Conservation (phyloP, 2,888 invertebrate genomes). For the Opisthograptis luteolata region DNA sequence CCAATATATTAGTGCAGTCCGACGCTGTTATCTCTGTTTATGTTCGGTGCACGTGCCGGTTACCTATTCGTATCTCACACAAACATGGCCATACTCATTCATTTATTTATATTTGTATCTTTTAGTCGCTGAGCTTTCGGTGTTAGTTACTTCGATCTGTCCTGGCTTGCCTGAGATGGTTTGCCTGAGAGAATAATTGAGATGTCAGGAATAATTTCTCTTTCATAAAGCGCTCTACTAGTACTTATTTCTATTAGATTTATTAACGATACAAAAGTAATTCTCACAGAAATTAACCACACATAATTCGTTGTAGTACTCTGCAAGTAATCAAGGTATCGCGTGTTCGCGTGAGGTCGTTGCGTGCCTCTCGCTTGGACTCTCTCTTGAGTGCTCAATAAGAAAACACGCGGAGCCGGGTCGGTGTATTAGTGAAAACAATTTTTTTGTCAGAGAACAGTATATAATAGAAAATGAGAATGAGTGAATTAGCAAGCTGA, state of each 20-base stretch:
- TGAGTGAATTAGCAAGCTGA: too few species aligned
- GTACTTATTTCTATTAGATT: neutral
- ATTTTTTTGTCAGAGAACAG: too few species aligned
- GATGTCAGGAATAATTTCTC: too few species aligned
- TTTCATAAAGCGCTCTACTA: too few species aligned
- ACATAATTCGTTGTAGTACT: constrained; percentile 43
- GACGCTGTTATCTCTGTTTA: constrained; percentile 53
- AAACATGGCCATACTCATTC: neutral
- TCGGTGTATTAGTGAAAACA: too few species aligned
- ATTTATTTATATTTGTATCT: too few species aligned
- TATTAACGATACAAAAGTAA: neutral
- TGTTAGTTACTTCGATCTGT: too few species aligned
- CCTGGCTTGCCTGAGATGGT: too few species aligned
- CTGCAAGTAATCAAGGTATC: constrained; percentile 58
- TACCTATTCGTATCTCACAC: constrained; percentile 15
- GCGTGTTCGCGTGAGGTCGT: constrained; percentile 69
- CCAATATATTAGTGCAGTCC: constrained; percentile 53
- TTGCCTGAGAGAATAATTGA: too few species aligned
- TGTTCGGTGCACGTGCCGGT: constrained; percentile 51
- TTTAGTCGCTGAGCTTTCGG: too few species aligned
- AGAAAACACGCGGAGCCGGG: constrained; percentile 41
- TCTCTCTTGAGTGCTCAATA: constrained; percentile 78
- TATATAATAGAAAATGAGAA: too few species aligned
- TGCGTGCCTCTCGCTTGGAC: constrained; percentile 66
- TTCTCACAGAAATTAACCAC: constrained; percentile 22